Base-by-base conservation (phyloP, 2,113 vertebrate genomes). In the Neopipo cinnamomea region DNA sequence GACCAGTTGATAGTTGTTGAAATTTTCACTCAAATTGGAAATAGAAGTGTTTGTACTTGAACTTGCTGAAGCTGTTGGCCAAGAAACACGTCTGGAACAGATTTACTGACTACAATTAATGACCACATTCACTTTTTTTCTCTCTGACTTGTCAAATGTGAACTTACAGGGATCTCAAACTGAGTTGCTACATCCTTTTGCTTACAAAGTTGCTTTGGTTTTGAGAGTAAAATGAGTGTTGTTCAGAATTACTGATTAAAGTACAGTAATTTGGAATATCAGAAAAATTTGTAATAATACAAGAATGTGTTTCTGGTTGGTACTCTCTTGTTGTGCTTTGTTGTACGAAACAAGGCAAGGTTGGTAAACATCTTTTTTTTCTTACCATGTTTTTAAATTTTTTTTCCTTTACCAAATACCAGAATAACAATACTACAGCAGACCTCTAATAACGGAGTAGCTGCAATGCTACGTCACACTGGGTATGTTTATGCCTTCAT, bases 161-260 rank as follows among this genome's bases (percentile, higher is more conserved):
- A 55, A n/a, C 20, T 62, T 90, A 56, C 2, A 47, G 22, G 12
- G 33, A 30, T 58, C 42, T 56, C 75, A 25, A 89, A 62, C 30
- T 30, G 21, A 71, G 20, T 66, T 79, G 46, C 11, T 86, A 37
- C 21, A 35, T 61, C 11, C 24, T 88, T 80, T 72, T 80, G 30
- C 23, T 76, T 55, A 33, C 16, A 8, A 42, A 80, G 17, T 76
- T 75, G 31, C 50, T 70, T 58, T 65, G 33, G 7, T 77, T 88
- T 90, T 79, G 50, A 41, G 67, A 37, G 11, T 28, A 31, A 62
- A 65, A 58, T 20, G 22, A 39, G 8, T 66, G 23, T 82, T 4
- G 8, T 88, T 91, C 14, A 62, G 50, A 88, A 44, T 61, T 88
- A 25, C 41, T 76, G 31, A 30, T 84, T 93, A 56, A 93, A 76